These are phyloP conservation scores for Elephantulus edwardii DNA, from an alignment of 2,113 vertebrate genomes.

Conservation along the genomic window DNA sequence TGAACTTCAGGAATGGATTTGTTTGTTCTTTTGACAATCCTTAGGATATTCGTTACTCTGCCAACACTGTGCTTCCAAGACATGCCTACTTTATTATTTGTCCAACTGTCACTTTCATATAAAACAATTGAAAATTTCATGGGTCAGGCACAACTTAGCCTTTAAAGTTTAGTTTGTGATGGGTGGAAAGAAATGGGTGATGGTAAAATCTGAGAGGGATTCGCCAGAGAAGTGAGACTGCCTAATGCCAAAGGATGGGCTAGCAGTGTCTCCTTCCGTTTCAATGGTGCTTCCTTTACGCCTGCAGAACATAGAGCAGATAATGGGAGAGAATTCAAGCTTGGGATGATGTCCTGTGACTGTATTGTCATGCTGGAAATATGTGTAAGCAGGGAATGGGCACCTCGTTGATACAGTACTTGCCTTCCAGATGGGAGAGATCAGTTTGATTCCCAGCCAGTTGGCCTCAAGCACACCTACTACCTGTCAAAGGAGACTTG, in stretches of 20 bases:
- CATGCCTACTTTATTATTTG: no score
- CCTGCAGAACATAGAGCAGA: rapidly evolving
- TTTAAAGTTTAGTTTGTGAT: not conserved
- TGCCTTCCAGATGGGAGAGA: not conserved
- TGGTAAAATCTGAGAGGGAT: not conserved
- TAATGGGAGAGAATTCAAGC: not conserved
- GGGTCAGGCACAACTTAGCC: no score
- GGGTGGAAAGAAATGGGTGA: not conserved
- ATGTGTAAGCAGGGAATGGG: no score
- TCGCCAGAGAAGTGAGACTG: not conserved
- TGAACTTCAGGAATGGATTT: no score
- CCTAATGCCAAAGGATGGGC: not conserved
- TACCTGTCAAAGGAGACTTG: not conserved
- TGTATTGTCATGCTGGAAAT: no score
- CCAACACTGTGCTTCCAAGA: no score
- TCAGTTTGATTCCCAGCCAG: not conserved
- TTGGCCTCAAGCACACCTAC: not conserved
- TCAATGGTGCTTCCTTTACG: not conserved
- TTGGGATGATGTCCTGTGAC: no score
- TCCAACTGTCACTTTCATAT: no score
- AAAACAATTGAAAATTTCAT: no score
- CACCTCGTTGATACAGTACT: not conserved
- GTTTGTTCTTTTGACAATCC: no score
- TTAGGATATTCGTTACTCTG: no score
- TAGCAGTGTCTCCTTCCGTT: rapidly evolving